These are phyloP conservation scores for Leucozona laternaria DNA, from an alignment of 2,888 invertebrate species.

Conservation along the genomic window DNA sequence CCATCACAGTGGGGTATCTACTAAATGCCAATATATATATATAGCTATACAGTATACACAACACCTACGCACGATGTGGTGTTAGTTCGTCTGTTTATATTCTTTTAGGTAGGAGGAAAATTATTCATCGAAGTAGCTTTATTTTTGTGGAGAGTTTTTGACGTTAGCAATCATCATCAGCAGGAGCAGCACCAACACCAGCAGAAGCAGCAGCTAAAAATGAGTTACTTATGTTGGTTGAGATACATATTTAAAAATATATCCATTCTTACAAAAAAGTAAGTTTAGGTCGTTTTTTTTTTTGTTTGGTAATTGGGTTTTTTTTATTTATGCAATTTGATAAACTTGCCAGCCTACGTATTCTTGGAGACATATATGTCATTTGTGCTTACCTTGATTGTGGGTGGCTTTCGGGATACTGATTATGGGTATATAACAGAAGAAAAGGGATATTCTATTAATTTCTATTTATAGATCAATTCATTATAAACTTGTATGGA, in stretches of 20 bases:
- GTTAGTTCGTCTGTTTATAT: conserved; percentile 20
- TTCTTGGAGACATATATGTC: conserved; percentile 7
- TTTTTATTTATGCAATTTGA: conserved; percentile 2
- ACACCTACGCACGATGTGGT: conserved; percentile 68
- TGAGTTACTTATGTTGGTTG: not conserved
- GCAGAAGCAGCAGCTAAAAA: not conserved
- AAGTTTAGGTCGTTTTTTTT: not conserved
- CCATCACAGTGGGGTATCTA: not conserved
- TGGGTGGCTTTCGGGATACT: not conserved
- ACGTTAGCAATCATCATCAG: not conserved
- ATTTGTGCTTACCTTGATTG: conserved; percentile 3
- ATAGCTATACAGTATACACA: conserved; percentile 1
- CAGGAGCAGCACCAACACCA: not conserved
- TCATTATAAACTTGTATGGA: conserved; percentile 35
- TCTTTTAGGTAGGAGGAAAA: conserved; percentile 20
- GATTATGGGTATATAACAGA: not conserved
- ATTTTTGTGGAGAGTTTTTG: conserved; percentile 32
- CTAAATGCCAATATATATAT: not conserved
- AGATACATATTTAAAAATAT: conserved; percentile 7
- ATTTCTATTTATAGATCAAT: conserved; percentile 59
- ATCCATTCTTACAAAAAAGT: not conserved
- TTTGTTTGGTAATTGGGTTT: not conserved
- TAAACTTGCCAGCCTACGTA: not conserved
- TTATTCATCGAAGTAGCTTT: conserved; percentile 50
- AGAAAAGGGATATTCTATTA: conserved; percentile 42